Base-by-base conservation (phyloP, 2,888 invertebrate species). In the Ephialtes manifestator region DNA sequence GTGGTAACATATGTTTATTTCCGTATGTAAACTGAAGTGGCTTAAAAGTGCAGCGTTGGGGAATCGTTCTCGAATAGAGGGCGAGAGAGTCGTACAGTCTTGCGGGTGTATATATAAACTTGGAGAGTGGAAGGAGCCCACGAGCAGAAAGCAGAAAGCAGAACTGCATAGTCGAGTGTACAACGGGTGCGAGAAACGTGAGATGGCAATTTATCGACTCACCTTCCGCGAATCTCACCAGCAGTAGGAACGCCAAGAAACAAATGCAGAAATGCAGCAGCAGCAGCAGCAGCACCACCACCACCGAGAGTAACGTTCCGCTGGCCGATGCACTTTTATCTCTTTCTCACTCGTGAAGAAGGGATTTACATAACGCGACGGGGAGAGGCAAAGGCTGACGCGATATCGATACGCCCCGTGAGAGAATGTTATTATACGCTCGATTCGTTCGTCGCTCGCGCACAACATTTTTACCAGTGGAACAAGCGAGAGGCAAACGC, bases 171-270 rank as follows among this genome's bases (percentile, higher is more conserved):
- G 80, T 35, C 48, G 75, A 51, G 72, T 75, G 74, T 80, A 78
- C 77, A 80, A 71, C 80, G 86, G 83, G 81, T 86, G 83, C 78
- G 82, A 86, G 81, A 78, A 84, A 74, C 75, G 81, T 86, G 83
- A 76, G 84, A 84, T 83, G 72, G 80, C 76, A 81, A 80, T 83
- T 83, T 83, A 86, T 85, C 81, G 80, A 74, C 74, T 77, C 58
- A 70, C 60, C 60, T 83, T 80, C 72, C 71, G 71, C 60, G 80
- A 80, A 80, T 80, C 70, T 58, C 70, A 31, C 8, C 70, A 70
- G 20, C 67, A 20, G 35, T 35, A 63, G 58, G 68, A 60, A 60
- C 31, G 60, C 3, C 68, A 43, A 28, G 28, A 48, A 31, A 31
- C 48, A 53, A 70, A 70, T 70, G 48, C 55, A 77, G 58, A 24